phyloP scores from a whole-genome alignment of 2,888 invertebrate genomes.

The Taenaris catops region DNA sequence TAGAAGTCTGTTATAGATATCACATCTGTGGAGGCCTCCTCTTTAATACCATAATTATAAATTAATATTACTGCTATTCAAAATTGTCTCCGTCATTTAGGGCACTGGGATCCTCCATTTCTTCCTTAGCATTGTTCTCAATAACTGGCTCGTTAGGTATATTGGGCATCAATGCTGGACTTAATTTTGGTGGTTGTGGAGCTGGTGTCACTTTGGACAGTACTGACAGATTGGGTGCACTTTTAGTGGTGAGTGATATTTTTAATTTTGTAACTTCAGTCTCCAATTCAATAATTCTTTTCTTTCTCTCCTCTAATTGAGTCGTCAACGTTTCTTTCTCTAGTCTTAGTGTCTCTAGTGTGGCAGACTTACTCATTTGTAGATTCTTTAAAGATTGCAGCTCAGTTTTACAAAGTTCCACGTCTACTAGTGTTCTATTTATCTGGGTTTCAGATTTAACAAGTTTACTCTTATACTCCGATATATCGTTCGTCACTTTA shows the following conservation, averaged over 20 bases:
- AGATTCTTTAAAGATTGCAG: conserved; percentile 66
- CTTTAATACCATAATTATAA: too few species aligned
- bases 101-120: conserved; percentile 64
- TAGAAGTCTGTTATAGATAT: too few species aligned
- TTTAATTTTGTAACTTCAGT: conserved; percentile 57
- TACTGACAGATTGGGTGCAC: conserved; percentile 42
- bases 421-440: conserved; percentile 57
- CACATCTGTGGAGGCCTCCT: background rate
- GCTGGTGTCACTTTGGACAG: conserved; percentile 60
- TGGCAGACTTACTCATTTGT: conserved; percentile 65
- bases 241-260: conserved; percentile 53
- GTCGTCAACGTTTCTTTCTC: conserved; percentile 62
- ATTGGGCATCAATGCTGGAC: conserved; percentile 51
- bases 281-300: conserved; percentile 59
- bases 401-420: conserved; percentile 65
- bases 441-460: conserved; percentile 53
- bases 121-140: conserved; percentile 72
- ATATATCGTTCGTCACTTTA: conserved; percentile 45
- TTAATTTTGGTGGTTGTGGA: conserved; percentile 56
- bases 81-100: conserved; percentile 60
- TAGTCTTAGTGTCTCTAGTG: conserved; percentile 61
- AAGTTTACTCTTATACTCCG: conserved; percentile 44
- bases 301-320: conserved; percentile 56
- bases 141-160: conserved; percentile 58
- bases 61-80: conserved; percentile 45